Evolutionary conservation across 1,140 invertebrate genomes (phyloP), one percentile per base, ranked within the genome.

Genomic region (Lucilia sericata): DNA sequence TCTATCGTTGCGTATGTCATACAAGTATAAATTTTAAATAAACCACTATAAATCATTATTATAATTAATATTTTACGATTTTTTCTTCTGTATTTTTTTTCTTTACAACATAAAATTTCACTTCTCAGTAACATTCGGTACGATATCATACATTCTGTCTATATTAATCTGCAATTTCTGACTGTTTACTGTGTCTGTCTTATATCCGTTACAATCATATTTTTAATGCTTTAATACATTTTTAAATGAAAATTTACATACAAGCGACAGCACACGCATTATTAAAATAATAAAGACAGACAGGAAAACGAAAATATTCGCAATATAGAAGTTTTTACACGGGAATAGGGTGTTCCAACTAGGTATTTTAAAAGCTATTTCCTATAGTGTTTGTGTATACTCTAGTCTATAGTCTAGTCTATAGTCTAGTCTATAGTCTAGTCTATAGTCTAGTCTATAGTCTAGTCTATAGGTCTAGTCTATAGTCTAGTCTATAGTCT

Each of bases 161-260:
- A 14, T 0, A 17, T 60, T 60, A 17, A 17, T 60, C 55, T 60
- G 13, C 7, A 14, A 14, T 1, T n/a, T 14, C 55, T 17, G 55
- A 7, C n/a, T 14, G 55, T n/a, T n/a, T 60, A 60, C 55, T 60
- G 55, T n/a, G 55, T n/a, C 55, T 60, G 55, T n/a, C 55, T 60
- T 17, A 14, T 17, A 60, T 60, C 14, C 55, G 55, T 7, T 60
- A 60, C 13, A 60, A 60, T 60, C 13, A 60, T 60, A 60, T 60
- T 17, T 60, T 60, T 14, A 60, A 17, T 2, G 12, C 14, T 60
- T 60, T 60, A 60, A 60, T 17, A 60, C 5, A 60, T 17, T 60
- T 60, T 60, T n/a, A 60, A 60, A 60, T 60, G 55, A 7, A 60
- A 60, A 60, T 60, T 60, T 60, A 60, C 55, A 60, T 60, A 17